Base-by-base conservation (phyloP, 2,888 invertebrate genomes). In the Sarcophaga carnaria region DNA sequence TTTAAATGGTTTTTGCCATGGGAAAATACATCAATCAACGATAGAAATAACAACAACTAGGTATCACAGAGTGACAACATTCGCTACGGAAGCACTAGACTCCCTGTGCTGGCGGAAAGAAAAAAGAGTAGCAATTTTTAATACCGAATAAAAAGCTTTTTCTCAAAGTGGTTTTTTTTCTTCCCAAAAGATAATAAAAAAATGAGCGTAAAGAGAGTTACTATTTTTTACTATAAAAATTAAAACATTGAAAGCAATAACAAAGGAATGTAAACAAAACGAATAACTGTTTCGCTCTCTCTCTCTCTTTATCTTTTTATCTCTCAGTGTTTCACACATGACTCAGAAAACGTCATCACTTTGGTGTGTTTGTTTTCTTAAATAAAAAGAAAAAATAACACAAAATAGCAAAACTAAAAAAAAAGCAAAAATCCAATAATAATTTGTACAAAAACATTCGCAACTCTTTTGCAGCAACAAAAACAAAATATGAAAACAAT, bases 311-410 rank as follows among this genome's bases (percentile, higher is more conserved):
- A n/a, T n/a, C n/a, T n/a, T n/a, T n/a, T 22, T 22, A 22, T 22
- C 74, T 63, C 63, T 11, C 11, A 49, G 2, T 37, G 37, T 37
- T 2, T 37, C 25, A 63, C 63, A 75, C 22, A 66, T 76, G 49
- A 76, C 27, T 76, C 25, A 76, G 27, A 37, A 49, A 54, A 64
- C 64, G 64, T 76, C 64, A 76, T 76, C 75, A 37, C 12, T 20
- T 66, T 59, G 12, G 11, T 72, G 59, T 37, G n/a, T 11, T 66
- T 64, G n/a, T 64, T 10, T 49, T 27, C 49, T 47, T 25, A 14
- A 37, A n/a, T n/a, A n/a, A 37, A 37, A 37, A 0, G 2, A 37
- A 37, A 37, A 37, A 37, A 37, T 10, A 37, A 37, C 37, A 10
- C 10, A 67, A 37, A 67, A n/a, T 17, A 45, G 17, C 2, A 37